These are phyloP conservation scores for Drosophila merina DNA, from an alignment of 2,888 invertebrate species.

Conservation along the genomic window DNA sequence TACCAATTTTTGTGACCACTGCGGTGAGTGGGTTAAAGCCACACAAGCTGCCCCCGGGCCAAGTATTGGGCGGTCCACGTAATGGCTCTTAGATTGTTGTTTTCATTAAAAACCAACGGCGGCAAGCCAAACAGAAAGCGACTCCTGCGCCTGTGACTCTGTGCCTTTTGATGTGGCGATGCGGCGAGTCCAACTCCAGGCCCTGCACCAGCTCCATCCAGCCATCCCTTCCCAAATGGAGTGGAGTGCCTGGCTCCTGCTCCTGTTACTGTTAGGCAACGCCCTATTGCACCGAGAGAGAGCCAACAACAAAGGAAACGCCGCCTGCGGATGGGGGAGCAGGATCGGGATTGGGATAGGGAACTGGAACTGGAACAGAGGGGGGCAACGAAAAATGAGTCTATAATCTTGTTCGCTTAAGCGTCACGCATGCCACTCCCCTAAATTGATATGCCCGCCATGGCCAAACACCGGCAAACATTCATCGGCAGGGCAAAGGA, in stretches of 20 bases:
- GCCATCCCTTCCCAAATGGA: not conserved
- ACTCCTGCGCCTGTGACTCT: conserved; percentile 15
- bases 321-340: conserved; percentile 29
- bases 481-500: conserved; percentile 57
- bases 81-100: conserved; percentile 42
- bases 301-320: conserved; percentile 44
- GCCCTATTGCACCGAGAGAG: conserved; percentile 62
- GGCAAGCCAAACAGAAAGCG: conserved; percentile 25
- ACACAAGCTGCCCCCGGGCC: conserved; percentile 13
- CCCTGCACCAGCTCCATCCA: conserved; percentile 37
- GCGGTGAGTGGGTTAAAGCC: conserved; percentile 22
- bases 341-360: not conserved
- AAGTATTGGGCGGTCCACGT: conserved; percentile 29
- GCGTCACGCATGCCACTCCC: conserved; percentile 76
- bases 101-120: conserved; percentile 37
- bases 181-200: conserved; percentile 22
- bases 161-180: not conserved
- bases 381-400: conserved; percentile 53
- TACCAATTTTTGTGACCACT: conserved; percentile 9
- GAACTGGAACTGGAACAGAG: conserved; percentile 11
- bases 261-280: conserved; percentile 59
- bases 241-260: conserved; percentile 30
- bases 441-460: conserved; percentile 75
- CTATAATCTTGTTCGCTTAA: conserved; percentile 76
- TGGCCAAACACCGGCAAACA: conserved; percentile 73